Percentiles rank a stretch among this genome's conserved stretches.
Conservation (phyloP, 2,888 invertebrate species). For the Steinernema hermaphroditum region DNA sequence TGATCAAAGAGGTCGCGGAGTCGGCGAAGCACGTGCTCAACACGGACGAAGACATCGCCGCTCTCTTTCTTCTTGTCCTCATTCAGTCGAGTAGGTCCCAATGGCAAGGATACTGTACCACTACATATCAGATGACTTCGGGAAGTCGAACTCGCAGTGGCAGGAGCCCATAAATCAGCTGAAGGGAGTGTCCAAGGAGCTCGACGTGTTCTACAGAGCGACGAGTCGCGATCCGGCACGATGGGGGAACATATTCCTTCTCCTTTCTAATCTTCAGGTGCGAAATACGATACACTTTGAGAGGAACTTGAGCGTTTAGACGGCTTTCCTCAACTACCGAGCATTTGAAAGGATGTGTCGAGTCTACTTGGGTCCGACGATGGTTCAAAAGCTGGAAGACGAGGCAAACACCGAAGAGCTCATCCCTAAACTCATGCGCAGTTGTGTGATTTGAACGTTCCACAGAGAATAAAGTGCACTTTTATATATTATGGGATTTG, state of each 20-base stretch:
- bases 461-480: too few relatives aligned
- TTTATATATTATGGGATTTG: too few relatives aligned
- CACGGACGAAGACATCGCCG: not conserved
- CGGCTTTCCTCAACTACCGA: too few relatives aligned
- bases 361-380: too few relatives aligned
- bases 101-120: too few relatives aligned
- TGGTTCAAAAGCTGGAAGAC: too few relatives aligned
- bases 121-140: not conserved
- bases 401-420: too few relatives aligned
- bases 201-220: not conserved
- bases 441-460: too few relatives aligned
- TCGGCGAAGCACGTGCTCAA: not conserved
- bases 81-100: not conserved
- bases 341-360: too few relatives aligned
- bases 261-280: not conserved
- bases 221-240: not conserved
- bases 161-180: not conserved
- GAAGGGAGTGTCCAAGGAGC: not conserved
- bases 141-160: not conserved
- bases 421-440: too few relatives aligned
- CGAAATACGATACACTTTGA: too few relatives aligned
- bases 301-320: too few relatives aligned
- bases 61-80: not conserved
- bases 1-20: not conserved
- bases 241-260: not conserved